Base-by-base conservation (phyloP, 92 coral and sea anemone genomes). In the Zoanthus sansibaricus region DNA sequence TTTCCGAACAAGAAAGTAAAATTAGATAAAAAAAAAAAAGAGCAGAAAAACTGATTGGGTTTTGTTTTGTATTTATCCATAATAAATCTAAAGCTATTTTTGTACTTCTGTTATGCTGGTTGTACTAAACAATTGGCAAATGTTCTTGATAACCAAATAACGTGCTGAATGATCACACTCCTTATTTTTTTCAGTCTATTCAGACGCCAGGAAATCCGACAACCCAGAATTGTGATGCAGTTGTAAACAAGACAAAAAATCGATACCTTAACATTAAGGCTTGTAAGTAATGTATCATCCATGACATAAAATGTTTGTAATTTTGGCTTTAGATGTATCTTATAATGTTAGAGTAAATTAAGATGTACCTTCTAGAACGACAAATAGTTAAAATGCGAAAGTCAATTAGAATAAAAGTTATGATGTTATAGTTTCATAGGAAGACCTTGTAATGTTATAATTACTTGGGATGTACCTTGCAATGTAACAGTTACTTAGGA, bases 251-350 rank as follows among this genome's bases (percentile, higher is more conserved):
- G 82, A 75, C 72, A 61, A 94, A 88, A 58, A 94, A 94, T 80
- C 61, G 97, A 82, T 94, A 94, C 77, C 87, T 62, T 12, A 94
- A 94, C 90, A 94, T 94, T 44, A 78, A 89, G 37, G 93, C 97
- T 45, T 94, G 97, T 94, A 87, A 86, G 96, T 88, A 37, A 59
- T 18, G 20, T 18, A 49, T 6, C 6, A 49, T 49, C 54, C 9
- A 7, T 11, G 10, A 21, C 16, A 6, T 16, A 44, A 6, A 46
- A 12, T 7, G 54, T 18, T 45, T 49, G 30, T 71, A 18, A 20
- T 13, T 32, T 20, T 48, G 6, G 3, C 11, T 7, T 49, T 11
- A 49, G 9, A 7, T 49, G 47, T 42, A 70, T 70, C 14, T 70
- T 68, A 14, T 68, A 68, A 14, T 20, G 32, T 20, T 5, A 68